These are phyloP conservation scores for Nomada flava DNA, from an alignment of 2,888 invertebrate genomes.

Conservation along the genomic window DNA sequence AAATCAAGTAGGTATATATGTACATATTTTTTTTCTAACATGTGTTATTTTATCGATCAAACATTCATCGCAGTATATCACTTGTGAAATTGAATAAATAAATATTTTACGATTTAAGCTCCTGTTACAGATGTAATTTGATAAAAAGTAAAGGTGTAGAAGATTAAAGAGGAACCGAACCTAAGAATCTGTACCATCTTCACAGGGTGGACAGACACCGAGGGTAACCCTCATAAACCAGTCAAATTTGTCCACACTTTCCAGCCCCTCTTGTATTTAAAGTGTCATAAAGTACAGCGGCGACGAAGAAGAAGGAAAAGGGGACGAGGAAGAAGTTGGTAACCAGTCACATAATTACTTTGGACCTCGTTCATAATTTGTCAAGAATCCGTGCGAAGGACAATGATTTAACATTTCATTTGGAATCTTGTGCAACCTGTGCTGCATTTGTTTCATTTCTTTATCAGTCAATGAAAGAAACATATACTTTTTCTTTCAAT, in stretches of 20 bases:
- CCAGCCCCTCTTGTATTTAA: slow-evolving; percentile 71
- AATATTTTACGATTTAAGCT: no score
- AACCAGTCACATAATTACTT: slow-evolving; percentile 49
- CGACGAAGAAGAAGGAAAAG: slow-evolving; percentile 34
- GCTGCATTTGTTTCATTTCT: no score
- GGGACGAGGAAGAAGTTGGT: slow-evolving; percentile 35
- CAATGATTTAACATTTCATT: slow-evolving; percentile 5
- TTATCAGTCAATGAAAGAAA: no score
- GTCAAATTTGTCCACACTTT: slow-evolving; percentile 77
- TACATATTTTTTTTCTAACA: no score
- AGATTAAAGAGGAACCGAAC: not conserved
- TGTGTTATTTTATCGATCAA: no score
- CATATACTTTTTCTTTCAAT: no score
- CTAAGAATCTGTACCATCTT: slow-evolving; percentile 2
- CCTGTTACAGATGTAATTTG: no score
- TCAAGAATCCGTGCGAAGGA: slow-evolving; percentile 21
- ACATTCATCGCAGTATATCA: no score
- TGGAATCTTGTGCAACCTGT: no score
- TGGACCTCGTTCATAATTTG: slow-evolving; percentile 41
- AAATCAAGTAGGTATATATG: no score
- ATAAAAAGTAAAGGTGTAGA: not conserved
- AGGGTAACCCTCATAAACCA: slow-evolving; percentile 72
- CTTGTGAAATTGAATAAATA: no score
- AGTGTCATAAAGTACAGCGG: slow-evolving; percentile 73
- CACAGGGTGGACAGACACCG: not conserved